phyloP scores from a whole-genome alignment of 2,113 vertebrate genomes.

The Austrofundulus limnaeus region DNA sequence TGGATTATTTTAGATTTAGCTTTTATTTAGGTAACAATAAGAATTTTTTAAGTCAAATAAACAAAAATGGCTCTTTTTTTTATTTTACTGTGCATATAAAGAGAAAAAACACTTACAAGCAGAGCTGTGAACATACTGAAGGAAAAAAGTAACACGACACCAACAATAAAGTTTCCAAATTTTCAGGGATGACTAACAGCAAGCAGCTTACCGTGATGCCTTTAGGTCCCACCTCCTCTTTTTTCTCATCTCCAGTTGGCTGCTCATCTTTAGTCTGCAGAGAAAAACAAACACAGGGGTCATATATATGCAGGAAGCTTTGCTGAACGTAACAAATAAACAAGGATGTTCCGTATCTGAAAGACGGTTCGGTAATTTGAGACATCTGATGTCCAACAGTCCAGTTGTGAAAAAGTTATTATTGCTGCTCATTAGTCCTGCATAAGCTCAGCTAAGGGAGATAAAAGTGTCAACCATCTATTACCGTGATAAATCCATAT shows the following conservation, averaged over 20 bases:
- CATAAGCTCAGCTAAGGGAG: no score
- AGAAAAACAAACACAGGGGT: not conserved
- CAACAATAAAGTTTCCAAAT: not conserved
- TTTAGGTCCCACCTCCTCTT: slow-evolving; percentile 43
- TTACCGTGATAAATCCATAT: not conserved
- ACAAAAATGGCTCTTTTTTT: not conserved
- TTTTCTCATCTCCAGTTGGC: slow-evolving; percentile 24
- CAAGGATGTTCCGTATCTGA: not conserved
- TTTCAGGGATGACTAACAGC: not conserved
- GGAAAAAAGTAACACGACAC: not conserved
- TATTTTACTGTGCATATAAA: not conserved
- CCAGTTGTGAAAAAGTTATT: slow-evolving; percentile 9
- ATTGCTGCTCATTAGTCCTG: slow-evolving; percentile 8
- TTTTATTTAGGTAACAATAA: not conserved
- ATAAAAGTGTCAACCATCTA: not conserved
- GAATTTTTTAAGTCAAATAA: not conserved
- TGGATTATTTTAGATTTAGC: not conserved
- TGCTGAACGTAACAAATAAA: not conserved
- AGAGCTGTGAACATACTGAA: not conserved
- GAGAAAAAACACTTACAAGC: not conserved
- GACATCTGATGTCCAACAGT: not conserved
- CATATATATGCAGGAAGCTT: not conserved
- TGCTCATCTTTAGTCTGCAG: slow-evolving; percentile 52
- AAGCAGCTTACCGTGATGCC: slow-evolving; percentile 54
- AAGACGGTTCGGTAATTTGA: not conserved